A percentile compares a stretch with the other conserved stretches of the same genome.
phyloP scores from a whole-genome alignment of 2,888 invertebrate species.

The Drosophila kambysellisi region DNA sequence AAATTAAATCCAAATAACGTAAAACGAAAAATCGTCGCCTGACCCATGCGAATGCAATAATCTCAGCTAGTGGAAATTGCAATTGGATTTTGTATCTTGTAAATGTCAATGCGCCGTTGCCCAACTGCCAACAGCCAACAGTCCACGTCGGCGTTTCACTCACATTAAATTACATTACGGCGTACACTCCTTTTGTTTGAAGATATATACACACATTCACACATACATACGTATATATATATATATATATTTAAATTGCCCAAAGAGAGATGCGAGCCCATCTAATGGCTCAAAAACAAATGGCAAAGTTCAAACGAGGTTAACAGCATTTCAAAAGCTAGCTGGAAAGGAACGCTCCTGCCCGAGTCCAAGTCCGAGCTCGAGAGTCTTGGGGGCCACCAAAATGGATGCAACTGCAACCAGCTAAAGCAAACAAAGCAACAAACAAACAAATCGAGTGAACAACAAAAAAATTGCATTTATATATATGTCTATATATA shows the following conservation, averaged over 20 bases:
- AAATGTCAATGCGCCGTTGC: constrained; percentile 70
- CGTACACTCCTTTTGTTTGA: constrained; percentile 72
- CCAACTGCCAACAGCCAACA: constrained; percentile 45
- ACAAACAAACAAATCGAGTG: constrained; percentile 49
- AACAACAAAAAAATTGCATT: constrained; percentile 25
- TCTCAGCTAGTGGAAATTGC: constrained; percentile 53
- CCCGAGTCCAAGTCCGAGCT: constrained; percentile 20
- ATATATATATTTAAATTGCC: constrained; percentile 69
- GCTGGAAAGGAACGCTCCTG: constrained; percentile 55
- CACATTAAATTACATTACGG: constrained; percentile 71
- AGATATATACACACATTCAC: constrained; percentile 10
- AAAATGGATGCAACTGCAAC: constrained; percentile 71
- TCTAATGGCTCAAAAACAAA: constrained; percentile 79
- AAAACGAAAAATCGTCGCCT: constrained; percentile 47
- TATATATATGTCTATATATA: background rate
- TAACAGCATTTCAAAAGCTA: constrained; percentile 77
- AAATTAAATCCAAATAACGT: constrained; percentile 2
- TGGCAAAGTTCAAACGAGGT: constrained; percentile 82
- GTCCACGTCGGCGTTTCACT: constrained; percentile 43
- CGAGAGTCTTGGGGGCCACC: constrained; percentile 52
- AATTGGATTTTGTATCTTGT: constrained; percentile 62
- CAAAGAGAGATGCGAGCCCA: constrained; percentile 68
- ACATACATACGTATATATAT: background rate
- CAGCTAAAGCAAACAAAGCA: constrained; percentile 60
- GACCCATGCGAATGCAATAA: constrained; percentile 69